These are phyloP conservation scores for Macropis europaea DNA, from an alignment of 2,888 invertebrate genomes.

Conservation along the genomic window DNA sequence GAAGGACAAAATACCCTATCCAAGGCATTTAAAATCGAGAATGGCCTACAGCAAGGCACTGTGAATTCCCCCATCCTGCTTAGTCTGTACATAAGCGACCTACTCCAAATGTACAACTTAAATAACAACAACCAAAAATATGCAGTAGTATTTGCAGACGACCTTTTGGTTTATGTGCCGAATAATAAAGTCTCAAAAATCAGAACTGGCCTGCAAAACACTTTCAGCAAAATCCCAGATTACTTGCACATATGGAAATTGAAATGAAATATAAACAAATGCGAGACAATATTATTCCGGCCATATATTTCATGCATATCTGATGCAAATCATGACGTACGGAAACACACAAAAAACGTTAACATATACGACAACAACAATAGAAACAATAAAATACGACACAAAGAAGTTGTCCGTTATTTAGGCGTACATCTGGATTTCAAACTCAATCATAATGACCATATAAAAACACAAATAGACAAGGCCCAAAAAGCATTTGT, in stretches of 20 bases:
- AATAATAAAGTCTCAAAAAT: not conserved
- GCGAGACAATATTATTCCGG: slow-evolving; percentile 8
- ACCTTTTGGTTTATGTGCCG: slow-evolving; percentile 22
- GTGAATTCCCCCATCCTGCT: slow-evolving; percentile 23
- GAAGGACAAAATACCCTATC: not conserved
- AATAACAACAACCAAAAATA: not conserved
- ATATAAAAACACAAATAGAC: too few relatives aligned
- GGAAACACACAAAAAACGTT: not conserved
- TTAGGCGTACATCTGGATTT: too few relatives aligned
- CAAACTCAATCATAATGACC: too few relatives aligned
- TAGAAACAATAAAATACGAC: too few relatives aligned
- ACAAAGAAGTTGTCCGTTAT: too few relatives aligned
- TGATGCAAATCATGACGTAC: not conserved
- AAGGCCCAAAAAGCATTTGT: too few relatives aligned
- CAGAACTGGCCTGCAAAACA: not conserved
- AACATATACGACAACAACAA: not conserved
- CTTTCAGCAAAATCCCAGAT: not conserved
- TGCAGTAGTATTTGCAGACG: slow-evolving; percentile 44
- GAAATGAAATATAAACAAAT: slow-evolving; percentile 13
- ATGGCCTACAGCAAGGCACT: too few relatives aligned
- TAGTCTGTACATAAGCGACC: slow-evolving; percentile 30
- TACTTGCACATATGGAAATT: slow-evolving; percentile 23
- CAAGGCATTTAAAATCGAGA: slow-evolving; percentile 5
- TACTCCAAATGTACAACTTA: slow-evolving; percentile 9
- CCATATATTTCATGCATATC: not conserved